Evolutionary conservation across 2,888 invertebrate genomes (phyloP).

Genomic region (Hydraecia micacea): DNA sequence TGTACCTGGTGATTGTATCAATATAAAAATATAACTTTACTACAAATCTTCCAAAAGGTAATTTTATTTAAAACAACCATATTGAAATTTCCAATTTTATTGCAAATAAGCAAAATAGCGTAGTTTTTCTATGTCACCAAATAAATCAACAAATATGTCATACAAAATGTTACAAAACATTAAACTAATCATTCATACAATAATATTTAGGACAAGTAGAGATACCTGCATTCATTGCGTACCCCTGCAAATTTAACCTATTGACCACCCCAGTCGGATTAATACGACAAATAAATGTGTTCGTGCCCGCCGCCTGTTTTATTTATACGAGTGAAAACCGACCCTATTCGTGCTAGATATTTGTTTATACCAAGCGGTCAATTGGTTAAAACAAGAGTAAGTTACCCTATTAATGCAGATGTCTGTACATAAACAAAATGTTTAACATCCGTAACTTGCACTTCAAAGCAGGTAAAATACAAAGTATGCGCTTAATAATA

Average conservation of each 20-base stretch:
- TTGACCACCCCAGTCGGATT: neutral
- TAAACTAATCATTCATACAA: conserved; percentile 56
- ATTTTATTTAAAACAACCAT: conserved; percentile 75
- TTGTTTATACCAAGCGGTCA: neutral
- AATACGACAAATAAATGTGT: neutral
- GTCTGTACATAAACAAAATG: conserved; percentile 75
- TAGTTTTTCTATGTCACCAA: conserved; percentile 49
- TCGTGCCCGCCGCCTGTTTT: neutral
- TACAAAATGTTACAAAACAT: conserved; percentile 73
- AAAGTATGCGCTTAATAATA: conserved; percentile 69
- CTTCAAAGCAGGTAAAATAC: conserved; percentile 72
- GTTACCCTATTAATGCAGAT: conserved; percentile 19
- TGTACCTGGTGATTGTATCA: conserved; percentile 90
- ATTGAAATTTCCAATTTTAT: conserved; percentile 75
- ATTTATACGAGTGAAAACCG: neutral
- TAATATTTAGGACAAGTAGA: conserved; percentile 46
- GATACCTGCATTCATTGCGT: conserved; percentile 20
- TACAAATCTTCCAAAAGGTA: conserved; percentile 87
- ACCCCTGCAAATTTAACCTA: neutral
- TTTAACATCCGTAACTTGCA: conserved; percentile 82
- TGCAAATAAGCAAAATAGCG: conserved; percentile 82
- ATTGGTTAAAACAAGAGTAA: neutral
- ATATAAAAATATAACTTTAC: conserved; percentile 90
- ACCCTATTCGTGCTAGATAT: neutral
- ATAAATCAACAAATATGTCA: conserved; percentile 72